phyloP scores from a whole-genome alignment of 2,888 invertebrate genomes.

The Alviniconcha strummeri region DNA sequence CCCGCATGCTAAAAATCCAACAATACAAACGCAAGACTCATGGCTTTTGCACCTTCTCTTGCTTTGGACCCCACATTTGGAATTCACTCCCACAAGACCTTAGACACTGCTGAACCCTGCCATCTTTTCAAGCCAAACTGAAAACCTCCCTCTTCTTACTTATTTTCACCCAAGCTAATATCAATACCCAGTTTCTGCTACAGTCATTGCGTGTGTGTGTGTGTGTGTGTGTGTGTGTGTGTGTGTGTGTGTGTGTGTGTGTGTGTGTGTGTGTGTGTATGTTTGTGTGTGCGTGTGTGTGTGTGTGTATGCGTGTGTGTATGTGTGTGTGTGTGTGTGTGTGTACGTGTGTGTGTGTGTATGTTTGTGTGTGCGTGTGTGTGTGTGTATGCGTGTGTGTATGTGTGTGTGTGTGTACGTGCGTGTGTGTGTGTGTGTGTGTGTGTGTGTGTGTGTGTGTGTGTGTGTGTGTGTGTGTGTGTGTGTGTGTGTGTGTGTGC shows the following conservation, averaged over 20 bases:
- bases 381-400: constrained; percentile 7
- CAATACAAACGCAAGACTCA: too few species aligned
- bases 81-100: too few species aligned
- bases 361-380: background rate
- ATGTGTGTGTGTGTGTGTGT: background rate
- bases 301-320: background rate
- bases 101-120: too few species aligned
- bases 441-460: too few species aligned
- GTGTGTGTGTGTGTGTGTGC: constrained; percentile 8
- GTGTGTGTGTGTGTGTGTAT: background rate
- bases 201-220: background rate
- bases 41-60: too few species aligned
- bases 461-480: background rate
- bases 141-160: too few species aligned
- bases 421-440: background rate
- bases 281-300: background rate
- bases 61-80: too few species aligned
- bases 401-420: background rate
- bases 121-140: too few species aligned
- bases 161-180: too few species aligned
- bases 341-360: background rate
- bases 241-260: background rate
- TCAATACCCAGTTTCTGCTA: background rate
- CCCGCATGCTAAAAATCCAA: too few species aligned
- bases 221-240: background rate